These are phyloP conservation scores for Theonella swinhoei DNA, from an alignment of 37 sponge, comb jelly and placozoan species.

Conservation along the genomic window DNA sequence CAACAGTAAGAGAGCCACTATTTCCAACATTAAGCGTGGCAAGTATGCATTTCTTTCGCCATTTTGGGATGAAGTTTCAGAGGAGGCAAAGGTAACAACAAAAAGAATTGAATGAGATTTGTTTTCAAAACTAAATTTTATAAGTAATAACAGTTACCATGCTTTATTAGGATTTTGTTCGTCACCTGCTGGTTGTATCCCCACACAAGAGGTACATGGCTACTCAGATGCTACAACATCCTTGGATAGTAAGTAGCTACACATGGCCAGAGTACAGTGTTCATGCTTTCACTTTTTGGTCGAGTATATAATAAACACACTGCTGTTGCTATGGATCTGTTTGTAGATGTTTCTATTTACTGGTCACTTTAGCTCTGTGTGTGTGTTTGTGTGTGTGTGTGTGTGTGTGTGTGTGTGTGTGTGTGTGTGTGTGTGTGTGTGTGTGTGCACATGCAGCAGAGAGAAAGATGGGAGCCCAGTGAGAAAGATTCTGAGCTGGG, in stretches of 20 bases:
- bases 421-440: too few relatives aligned
- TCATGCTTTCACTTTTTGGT: not conserved
- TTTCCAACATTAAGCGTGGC: slow-evolving; percentile 8
- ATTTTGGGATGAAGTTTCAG: slow-evolving; percentile 20
- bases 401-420: too few relatives aligned
- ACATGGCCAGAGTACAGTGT: not conserved
- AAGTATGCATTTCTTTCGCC: slow-evolving; percentile 14
- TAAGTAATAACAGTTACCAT: too few relatives aligned
- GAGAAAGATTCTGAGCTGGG: too few relatives aligned
- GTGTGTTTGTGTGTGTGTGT: too few relatives aligned
- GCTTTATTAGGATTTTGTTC: slow-evolving; percentile 66
- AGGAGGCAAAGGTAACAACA: slow-evolving; percentile 22
- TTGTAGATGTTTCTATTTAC: too few relatives aligned
- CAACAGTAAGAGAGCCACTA: not conserved
- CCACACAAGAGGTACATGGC: slow-evolving; percentile 68
- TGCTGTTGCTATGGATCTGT: too few relatives aligned
- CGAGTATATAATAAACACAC: not conserved
- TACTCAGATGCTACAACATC: slow-evolving; percentile 72
- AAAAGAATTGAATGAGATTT: too few relatives aligned
- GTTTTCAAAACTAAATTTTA: too few relatives aligned
- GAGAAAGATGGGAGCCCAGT: too few relatives aligned
- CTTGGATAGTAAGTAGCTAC: slow-evolving; percentile 72
- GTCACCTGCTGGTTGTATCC: slow-evolving; percentile 49
- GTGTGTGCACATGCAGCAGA: too few relatives aligned
- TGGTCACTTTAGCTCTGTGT: too few relatives aligned